Conservation (phyloP, 2,797 vertebrate species). For the Molossus molossus region DNA sequence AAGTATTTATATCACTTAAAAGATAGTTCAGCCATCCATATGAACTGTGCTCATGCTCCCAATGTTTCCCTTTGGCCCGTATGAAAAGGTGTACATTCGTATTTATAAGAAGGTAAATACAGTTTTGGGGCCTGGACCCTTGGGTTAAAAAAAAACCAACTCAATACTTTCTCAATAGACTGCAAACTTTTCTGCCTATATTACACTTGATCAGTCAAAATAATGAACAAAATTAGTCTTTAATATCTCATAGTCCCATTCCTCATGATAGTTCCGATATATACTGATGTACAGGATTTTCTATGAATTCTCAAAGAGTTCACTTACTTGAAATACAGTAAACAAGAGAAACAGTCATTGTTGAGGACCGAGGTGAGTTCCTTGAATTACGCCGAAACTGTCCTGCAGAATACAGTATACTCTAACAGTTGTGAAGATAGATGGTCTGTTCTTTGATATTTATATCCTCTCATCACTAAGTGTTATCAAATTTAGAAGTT, state of each 20-base stretch:
- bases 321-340: conserved; percentile 32
- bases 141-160: background rate
- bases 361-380: background rate
- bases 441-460: background rate
- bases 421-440: background rate
- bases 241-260: background rate
- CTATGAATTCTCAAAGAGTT: background rate
- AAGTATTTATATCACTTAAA: background rate
- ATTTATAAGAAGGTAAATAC: background rate
- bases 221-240: background rate
- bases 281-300: background rate
- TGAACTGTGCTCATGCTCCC: background rate
- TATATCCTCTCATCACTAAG: background rate
- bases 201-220: background rate
- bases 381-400: conserved; percentile 23
- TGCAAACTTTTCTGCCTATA: background rate
- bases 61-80: background rate
- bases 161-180: background rate
- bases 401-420: conserved; percentile 8
- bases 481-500: conserved; percentile 50
- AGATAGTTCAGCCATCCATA: background rate
- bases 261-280: background rate
- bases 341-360: background rate
- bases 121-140: background rate
- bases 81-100: background rate